Evolutionary conservation across 2,113 vertebrate species (phyloP), one percentile per base, ranked within the genome.

Genomic region (Mellivora capensis): DNA sequence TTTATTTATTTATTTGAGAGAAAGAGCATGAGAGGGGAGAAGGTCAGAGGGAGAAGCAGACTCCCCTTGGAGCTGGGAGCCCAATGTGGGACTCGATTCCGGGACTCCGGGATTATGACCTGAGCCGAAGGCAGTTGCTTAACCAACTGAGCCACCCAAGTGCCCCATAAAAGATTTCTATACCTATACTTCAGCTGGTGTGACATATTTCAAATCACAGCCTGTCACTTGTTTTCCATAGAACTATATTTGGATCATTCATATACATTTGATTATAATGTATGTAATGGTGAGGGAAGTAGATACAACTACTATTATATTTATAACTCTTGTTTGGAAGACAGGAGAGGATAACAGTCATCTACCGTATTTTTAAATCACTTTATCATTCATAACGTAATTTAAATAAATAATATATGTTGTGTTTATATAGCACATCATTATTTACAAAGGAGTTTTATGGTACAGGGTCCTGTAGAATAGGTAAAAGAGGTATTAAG

Each of bases 381-480:
- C 49, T 87, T 96, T 94, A 93, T 76, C 47, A 34, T 96, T 9
- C 34, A 18, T 90, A 87, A 87, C 64, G 54, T 77, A 85, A 47
- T 34, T 81, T 84, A 59, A 89, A 71, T 81, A 90, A 83, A 37
- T 59, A 72, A 49, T 49, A 83, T 59, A 87, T 80, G 9, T 77
- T 77, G 9, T 91, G 15, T 44, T 93, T 91, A 42, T 84, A 72
- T 79, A 39, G 31, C 29, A 87, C 57, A 67, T 93, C 20, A 61
- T 96, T 76, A 71, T 93, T 90, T 92, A 67, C 29, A 49, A 62
- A 89, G 39, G 49, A 86, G 14, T 94, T 85, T 87, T 83, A 59
- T 87, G 37, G 25, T 90, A 6, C 23, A 54, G 49, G 81, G 25
- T 29, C 34, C 62, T 91, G 7, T 62, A 47, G 86, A 17, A 57